Base-by-base conservation (phyloP, 2,888 invertebrate genomes). In the Rotaria sp. region DNA sequence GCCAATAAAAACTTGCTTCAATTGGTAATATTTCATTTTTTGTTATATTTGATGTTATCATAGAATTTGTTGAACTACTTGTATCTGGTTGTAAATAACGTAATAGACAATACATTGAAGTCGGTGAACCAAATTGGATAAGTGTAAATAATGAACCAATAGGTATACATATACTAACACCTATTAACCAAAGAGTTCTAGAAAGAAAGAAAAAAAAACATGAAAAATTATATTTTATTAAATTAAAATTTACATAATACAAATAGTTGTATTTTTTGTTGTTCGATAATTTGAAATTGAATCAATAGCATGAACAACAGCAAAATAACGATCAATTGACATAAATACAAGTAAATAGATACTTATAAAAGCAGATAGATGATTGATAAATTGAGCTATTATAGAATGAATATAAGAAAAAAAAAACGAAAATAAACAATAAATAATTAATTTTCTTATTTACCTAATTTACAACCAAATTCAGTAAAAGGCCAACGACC, bases 401-500 rank as follows among this genome's bases (percentile, higher is more conserved):
- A 80, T 11, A 45, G 0, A 21, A 21, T n/a, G n/a, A 24, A 52
- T 21, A 24, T 1, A 18, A 21, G 1, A 8, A 52, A 52, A 52
- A 48, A 48, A 15, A 48, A 15, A 48, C 48, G 10, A 48, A 48
- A 15, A 11, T 8, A 45, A 45, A 45, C 5, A 8, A 59, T n/a
- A 24, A 21, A 24, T 21, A 38, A 24, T 74, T 24, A 15, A 8
- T 24, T 11, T 21, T 45, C 15, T 67, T 24, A 80, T 45, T 26
- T 80, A 80, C 80, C 80, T 41, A 80, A n/a, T 80, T 80, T 80
- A 80, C 80, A 80, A n/a, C 80, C 80, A 10, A 80, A 15, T 45
- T 41, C 45, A 7, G 41, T 8, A 45, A 80, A 80, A 18, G 80
- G 80, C 80, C 80, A 80, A 13, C 80, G 80, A 80, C 80, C 80